A percentile compares a stretch with the other conserved stretches of the same genome.
These are phyloP conservation scores for Hydropsyche betteni DNA, from an alignment of 2,888 invertebrate genomes.

Conservation along the genomic window DNA sequence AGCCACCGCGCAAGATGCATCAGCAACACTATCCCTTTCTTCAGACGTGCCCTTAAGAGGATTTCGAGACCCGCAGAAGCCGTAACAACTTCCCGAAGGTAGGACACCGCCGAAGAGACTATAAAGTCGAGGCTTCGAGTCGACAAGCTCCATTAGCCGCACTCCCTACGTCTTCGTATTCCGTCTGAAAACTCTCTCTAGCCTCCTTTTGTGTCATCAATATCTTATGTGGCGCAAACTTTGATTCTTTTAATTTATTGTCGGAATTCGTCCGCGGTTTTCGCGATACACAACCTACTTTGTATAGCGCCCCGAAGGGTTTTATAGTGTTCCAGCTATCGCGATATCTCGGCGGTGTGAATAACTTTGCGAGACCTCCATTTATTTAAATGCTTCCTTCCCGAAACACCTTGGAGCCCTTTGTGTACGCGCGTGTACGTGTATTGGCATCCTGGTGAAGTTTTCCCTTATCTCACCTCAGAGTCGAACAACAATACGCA, in stretches of 20 bases:
- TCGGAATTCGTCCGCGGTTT: too few relatives aligned
- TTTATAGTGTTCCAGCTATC: conserved; percentile 12
- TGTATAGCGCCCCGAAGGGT: not conserved
- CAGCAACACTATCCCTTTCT: not conserved
- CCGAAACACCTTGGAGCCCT: conserved; percentile 22
- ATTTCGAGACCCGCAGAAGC: not conserved
- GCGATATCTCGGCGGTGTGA: conserved; percentile 7
- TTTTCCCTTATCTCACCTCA: conserved; percentile 32
- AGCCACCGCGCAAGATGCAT: not conserved
- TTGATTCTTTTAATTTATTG: too few relatives aligned
- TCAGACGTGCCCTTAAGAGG: not conserved
- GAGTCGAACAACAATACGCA: conserved; percentile 18
- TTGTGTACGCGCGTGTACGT: conserved; percentile 6
- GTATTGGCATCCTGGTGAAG: conserved; percentile 19
- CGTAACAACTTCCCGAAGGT: conserved; percentile 7
- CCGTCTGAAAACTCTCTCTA: too few relatives aligned
- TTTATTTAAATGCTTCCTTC: conserved; percentile 39
- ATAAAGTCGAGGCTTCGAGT: conserved; percentile 29
- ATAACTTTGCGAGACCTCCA: conserved; percentile 36
- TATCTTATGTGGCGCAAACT: too few relatives aligned
- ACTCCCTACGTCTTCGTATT: not conserved
- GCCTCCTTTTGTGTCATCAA: too few relatives aligned
- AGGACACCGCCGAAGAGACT: not conserved
- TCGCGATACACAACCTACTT: too few relatives aligned
- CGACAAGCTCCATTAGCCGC: conserved; percentile 36